Evolutionary conservation across 2,888 invertebrate genomes (phyloP), one percentile per base, ranked within the genome.

Genomic region (Drosophila greeni): DNA sequence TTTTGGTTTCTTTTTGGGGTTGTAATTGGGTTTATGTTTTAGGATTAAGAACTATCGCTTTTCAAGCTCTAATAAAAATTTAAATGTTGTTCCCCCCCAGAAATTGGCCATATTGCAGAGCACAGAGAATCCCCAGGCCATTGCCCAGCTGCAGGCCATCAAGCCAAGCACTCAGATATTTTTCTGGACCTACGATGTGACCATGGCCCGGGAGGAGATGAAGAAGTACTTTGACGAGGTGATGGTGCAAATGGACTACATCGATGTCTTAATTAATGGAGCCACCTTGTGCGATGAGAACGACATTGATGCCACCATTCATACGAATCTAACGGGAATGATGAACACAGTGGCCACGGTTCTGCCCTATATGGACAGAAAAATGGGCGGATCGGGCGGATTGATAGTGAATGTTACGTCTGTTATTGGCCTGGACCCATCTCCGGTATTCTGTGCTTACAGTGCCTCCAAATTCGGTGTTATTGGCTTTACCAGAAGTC

Each of bases 351-450:
- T 74, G 3, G 73, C 86, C 59, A 86, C 85, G 16, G 87, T 85
- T 0, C 66, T 89, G 59, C 85, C 87, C n/a, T 86, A 87, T 47
- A 89, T 89, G 89, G 85, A 88, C 16, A 87, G 84, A 34, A 81
- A 86, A 48, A 86, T 87, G 54, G 83, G 87, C 0, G 89, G 90
- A 5, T 83, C 82, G 14, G 89, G 90, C 2, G 89, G 89, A 0
- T 75, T 89, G 29, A 87, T 89, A 56, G 82, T 88, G 12, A 89
- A 89, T 74, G 78, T 89, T 5, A 82, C 88, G 1, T 89, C 89
- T 0, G 82, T 85, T 0, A 75, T 86, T 0, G 89, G 87, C 0
- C 33, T 89, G 33, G 74, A 78, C 31, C 86, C 85, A 3, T 66
- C 73, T 12, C 71, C 85, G 1, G 76, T 78, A 0, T 69, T 87